A percentile compares a stretch with the other conserved stretches of the same genome.
Conservation (phyloP, 2,888 invertebrate genomes). For the Drosophila phalerata region DNA sequence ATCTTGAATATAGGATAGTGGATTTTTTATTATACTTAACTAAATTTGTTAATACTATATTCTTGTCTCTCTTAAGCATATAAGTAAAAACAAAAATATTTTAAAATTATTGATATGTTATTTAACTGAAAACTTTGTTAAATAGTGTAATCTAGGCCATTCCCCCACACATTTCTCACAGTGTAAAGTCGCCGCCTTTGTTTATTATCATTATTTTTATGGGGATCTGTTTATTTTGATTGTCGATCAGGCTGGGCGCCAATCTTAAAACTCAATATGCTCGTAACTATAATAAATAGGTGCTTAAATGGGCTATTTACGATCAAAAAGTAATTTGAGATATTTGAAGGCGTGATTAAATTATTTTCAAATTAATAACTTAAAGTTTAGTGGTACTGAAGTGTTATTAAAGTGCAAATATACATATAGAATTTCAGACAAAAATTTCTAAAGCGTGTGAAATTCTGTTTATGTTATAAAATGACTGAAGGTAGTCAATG, state of each 20-base stretch:
- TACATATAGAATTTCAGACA: neutral
- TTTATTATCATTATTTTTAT: slow-evolving; percentile 23
- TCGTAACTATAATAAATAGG: neutral
- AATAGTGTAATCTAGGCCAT: neutral
- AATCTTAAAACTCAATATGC: slow-evolving; percentile 4
- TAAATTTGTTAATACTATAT: too few species aligned
- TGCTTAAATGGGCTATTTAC: neutral
- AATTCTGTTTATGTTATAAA: neutral
- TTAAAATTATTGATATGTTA: neutral
- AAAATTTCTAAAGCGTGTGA: neutral
- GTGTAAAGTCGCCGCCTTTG: neutral
- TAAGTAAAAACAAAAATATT: neutral
- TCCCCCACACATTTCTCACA: neutral
- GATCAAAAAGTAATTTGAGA: neutral
- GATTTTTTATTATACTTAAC: too few species aligned
- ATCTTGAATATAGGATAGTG: too few species aligned
- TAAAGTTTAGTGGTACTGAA: too few species aligned
- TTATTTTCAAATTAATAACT: neutral
- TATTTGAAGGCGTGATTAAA: neutral
- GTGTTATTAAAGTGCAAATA: too few species aligned
- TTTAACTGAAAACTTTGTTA: neutral
- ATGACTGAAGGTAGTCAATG: neutral
- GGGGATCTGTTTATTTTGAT: slow-evolving; percentile 8
- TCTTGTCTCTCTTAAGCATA: too few species aligned
- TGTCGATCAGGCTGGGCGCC: slow-evolving; percentile 24